Evolutionary conservation across 2,888 invertebrate species (phyloP), one percentile per base, ranked within the genome.

Genomic region (Teinopalpus imperialis): DNA sequence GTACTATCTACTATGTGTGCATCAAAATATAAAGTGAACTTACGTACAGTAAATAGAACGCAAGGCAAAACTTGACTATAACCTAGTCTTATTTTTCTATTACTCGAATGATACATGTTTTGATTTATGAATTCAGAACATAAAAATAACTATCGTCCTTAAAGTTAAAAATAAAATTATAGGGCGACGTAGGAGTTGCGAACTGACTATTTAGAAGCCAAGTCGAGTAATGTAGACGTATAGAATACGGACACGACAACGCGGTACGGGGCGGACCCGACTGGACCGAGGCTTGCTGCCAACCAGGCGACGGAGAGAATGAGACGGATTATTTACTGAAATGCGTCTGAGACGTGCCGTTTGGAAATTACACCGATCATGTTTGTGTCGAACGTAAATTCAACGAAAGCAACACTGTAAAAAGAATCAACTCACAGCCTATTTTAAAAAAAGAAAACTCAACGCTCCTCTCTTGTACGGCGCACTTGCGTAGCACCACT

Each of bases 341-440:
- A 80, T 78, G 80, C 81, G 69, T 80, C 75, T 74, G 78, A 82
- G 85, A 86, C 82, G 85, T 86, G 86, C 83, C 87, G 78, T 81
- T 82, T 78, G 74, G 74, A 77, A 77, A 77, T 69, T 72, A 74
- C 69, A 69, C 69, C 70, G 66, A 69, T 57, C 54, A 48, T 49
- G 49, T 57, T 57, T 64, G 62, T 71, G 64, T 67, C 65, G 65
- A 74, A 71, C 69, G 59, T 63, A 69, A 68, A 66, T 61, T 60
- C 62, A 67, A 79, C 68, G 65, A 79, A 83, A 83, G 77, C 74
- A 74, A 80, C 66, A 69, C 71, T 66, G 71, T 71, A 70, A 76
- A 81, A 81, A 85, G 81, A 82, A 85, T 83, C 83, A 81, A 82
- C 83, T 86, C 87, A 88, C 87, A 88, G 87, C 87, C 87, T 81